phyloP scores from a whole-genome alignment of 2,888 invertebrate species.

The Dendrolimus pini region DNA sequence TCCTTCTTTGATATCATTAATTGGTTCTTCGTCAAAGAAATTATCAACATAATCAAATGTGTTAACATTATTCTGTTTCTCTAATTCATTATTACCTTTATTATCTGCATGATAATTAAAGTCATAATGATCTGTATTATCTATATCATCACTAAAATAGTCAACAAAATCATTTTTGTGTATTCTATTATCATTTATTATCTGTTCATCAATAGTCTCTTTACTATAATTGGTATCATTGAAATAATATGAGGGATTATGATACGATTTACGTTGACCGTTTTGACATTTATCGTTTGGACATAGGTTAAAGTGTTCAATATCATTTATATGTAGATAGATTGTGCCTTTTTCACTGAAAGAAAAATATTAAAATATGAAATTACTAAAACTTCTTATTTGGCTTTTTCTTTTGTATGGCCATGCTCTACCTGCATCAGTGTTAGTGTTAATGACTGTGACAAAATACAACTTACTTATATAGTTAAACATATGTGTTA shows the following conservation, averaged over 20 bases:
- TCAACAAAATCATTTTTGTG: constrained; percentile 4
- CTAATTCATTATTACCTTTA: background rate
- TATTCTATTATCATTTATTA: background rate
- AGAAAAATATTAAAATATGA: constrained; percentile 9
- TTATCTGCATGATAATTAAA: background rate
- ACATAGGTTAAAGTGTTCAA: constrained; percentile 39
- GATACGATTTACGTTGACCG: constrained; percentile 11
- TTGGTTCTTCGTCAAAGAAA: background rate
- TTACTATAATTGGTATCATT: background rate
- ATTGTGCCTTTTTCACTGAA: constrained; percentile 58
- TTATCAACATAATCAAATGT: constrained; percentile 9
- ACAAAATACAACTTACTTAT: no score
- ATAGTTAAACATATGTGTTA: no score
- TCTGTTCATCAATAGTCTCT: background rate
- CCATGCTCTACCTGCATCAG: no score
- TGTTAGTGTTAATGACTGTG: no score
- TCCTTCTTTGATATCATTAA: constrained; percentile 1
- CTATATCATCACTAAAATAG: background rate
- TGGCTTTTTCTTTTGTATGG: no score
- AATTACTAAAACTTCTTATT: no score
- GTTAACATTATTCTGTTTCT: background rate
- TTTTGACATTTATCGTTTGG: constrained; percentile 39
- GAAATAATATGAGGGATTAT: constrained; percentile 5
- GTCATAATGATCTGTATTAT: background rate
- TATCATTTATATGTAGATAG: constrained; percentile 42